Evolutionary conservation across 1,140 invertebrate species (phyloP).

Genomic region (Calycopis cecrops): DNA sequence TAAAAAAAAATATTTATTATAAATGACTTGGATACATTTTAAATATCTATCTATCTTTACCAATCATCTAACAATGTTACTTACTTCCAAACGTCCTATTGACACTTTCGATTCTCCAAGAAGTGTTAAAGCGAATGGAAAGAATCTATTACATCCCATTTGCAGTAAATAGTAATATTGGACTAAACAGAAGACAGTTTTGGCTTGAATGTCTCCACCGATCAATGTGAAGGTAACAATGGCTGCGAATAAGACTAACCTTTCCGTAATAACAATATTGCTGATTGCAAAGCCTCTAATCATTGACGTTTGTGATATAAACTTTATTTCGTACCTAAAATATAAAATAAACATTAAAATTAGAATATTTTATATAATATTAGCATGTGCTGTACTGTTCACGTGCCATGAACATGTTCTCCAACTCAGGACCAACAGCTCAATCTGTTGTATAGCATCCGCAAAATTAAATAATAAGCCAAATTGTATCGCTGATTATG

Average conservation of each 20-base stretch:
- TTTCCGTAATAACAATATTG: slow-evolving; percentile 80
- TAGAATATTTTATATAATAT: no score
- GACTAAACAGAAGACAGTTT: slow-evolving; percentile 83
- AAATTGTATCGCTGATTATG: no score
- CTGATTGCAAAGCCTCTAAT: slow-evolving; percentile 82
- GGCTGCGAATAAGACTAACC: slow-evolving; percentile 82
- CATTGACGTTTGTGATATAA: slow-evolving; percentile 81
- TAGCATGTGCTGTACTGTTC: no score
- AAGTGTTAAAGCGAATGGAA: slow-evolving; percentile 78
- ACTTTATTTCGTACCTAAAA: slow-evolving; percentile 75
- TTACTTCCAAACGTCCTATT: slow-evolving; percentile 78
- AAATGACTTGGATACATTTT: no score
- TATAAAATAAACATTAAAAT: background rate
- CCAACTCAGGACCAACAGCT: no score
- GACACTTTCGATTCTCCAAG: slow-evolving; percentile 79
- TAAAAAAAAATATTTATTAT: slow-evolving; percentile 15
- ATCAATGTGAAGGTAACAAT: slow-evolving; percentile 80
- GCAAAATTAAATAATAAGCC: no score
- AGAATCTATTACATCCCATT: slow-evolving; percentile 82
- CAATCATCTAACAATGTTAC: background rate
- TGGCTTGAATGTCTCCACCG: slow-evolving; percentile 78
- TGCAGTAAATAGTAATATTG: slow-evolving; percentile 85
- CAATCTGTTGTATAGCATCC: no score
- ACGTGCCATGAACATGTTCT: no score
- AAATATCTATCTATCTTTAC: no score